These are phyloP conservation scores for Cariama cristata DNA, from an alignment of 2,113 vertebrate species.

Conservation along the genomic window DNA sequence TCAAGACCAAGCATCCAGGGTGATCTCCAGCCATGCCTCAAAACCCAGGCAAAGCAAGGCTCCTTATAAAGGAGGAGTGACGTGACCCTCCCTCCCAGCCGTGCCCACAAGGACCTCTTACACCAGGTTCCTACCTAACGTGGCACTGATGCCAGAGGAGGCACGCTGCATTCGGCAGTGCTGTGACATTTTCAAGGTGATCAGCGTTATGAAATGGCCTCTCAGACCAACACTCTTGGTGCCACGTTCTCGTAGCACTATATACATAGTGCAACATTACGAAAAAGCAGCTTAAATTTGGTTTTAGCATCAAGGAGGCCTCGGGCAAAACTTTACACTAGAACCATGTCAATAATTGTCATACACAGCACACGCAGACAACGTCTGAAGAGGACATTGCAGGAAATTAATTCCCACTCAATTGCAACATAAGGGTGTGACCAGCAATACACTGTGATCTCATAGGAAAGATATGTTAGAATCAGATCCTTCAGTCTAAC, in stretches of 20 bases:
- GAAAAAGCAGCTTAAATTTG: not conserved
- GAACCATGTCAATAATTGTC: not conserved
- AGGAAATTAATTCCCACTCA: not conserved
- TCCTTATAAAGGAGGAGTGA: not conserved
- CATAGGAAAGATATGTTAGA: not conserved
- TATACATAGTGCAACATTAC: not conserved
- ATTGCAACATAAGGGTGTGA: not conserved
- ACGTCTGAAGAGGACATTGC: not conserved
- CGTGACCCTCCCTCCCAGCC: not conserved
- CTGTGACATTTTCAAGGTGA: not conserved
- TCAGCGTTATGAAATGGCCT: not conserved
- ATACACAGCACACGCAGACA: not conserved
- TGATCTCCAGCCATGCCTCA: not conserved
- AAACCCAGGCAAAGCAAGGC: not conserved
- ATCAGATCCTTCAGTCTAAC: not conserved
- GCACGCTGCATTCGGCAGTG: accelerated
- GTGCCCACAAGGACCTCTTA: no score
- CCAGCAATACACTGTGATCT: not conserved
- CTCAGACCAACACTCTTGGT: not conserved
- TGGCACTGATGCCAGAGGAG: not conserved
- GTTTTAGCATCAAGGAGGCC: not conserved
- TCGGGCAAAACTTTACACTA: not conserved
- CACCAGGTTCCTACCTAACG: not conserved
- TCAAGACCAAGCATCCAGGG: not conserved
- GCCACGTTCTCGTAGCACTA: accelerated